Percentiles rank a stretch among this genome's conserved stretches.
phyloP scores from a whole-genome alignment of 1,140 invertebrate genomes.

The Drosophila arawakana region DNA sequence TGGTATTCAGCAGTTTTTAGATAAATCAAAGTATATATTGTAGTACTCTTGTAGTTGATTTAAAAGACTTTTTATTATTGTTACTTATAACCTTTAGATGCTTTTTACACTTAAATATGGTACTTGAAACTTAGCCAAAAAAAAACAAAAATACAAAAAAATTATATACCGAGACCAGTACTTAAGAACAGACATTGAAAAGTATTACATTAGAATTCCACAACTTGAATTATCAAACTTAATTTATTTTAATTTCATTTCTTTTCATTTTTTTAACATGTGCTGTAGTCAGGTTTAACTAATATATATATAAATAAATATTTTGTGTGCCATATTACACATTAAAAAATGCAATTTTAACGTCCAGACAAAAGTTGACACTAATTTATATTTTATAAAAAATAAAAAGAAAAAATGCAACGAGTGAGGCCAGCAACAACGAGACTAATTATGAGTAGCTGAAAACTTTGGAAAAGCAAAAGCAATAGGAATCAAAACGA shows the following conservation, averaged over 20 bases:
- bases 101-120: slow-evolving; percentile 56
- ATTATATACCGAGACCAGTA: slow-evolving; percentile 70
- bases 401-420: slow-evolving; percentile 28
- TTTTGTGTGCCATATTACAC: slow-evolving; percentile 76
- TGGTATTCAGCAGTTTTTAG: slow-evolving; percentile 35
- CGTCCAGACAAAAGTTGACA: slow-evolving; percentile 33
- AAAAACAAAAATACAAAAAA: slow-evolving; percentile 6
- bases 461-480: slow-evolving; percentile 16
- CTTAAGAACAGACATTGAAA: slow-evolving; percentile 73
- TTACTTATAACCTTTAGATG: slow-evolving; percentile 70
- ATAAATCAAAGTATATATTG: slow-evolving; percentile 26
- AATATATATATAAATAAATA: slow-evolving; percentile 44
- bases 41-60: slow-evolving; percentile 64
- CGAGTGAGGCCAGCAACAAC: slow-evolving; percentile 49
- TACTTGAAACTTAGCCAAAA: slow-evolving; percentile 6
- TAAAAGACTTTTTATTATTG: slow-evolving; percentile 70
- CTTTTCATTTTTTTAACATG: slow-evolving; percentile 66
- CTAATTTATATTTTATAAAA: slow-evolving; percentile 1
- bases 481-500: slow-evolving; percentile 37
- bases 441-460: slow-evolving; percentile 47
- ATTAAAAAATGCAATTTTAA: slow-evolving; percentile 44
- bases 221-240: slow-evolving; percentile 31
- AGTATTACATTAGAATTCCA: slow-evolving; percentile 83
- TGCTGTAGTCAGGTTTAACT: slow-evolving; percentile 78
- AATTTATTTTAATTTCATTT: slow-evolving; percentile 29